Evolutionary conservation across 2,888 invertebrate genomes (phyloP).

Genomic region (Tiliacea citrago): DNA sequence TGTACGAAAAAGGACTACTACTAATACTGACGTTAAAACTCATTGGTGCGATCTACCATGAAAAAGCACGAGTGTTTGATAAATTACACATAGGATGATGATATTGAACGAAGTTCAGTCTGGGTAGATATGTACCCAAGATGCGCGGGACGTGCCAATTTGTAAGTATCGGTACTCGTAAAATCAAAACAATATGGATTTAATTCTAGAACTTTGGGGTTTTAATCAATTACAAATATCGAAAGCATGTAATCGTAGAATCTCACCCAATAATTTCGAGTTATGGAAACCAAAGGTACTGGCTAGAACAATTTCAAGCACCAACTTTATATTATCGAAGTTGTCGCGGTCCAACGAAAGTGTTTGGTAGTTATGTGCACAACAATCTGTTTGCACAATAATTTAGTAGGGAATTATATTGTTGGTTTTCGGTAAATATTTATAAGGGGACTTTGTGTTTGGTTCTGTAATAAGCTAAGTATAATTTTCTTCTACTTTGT

Average conservation of each 20-base stretch:
- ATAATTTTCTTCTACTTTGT: neutral
- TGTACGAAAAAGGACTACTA: neutral
- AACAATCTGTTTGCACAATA: conserved; percentile 55
- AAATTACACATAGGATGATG: neutral
- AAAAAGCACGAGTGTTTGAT: neutral
- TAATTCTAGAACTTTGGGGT: neutral
- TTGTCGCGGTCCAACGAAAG: conserved; percentile 73
- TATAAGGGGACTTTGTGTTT: neutral
- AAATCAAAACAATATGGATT: neutral
- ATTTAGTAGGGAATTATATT: conserved; percentile 53
- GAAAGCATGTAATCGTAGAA: conserved; percentile 26
- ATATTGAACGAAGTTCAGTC: neutral
- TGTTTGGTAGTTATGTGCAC: conserved; percentile 66
- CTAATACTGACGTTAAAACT: no score
- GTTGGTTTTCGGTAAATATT: conserved; percentile 40
- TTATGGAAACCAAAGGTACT: conserved; percentile 54
- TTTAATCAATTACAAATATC: neutral
- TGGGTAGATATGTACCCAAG: neutral
- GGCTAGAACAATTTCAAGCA: conserved; percentile 65
- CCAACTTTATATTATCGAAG: conserved; percentile 81
- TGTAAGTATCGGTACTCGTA: neutral
- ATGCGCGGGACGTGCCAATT: neutral
- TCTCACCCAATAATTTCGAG: conserved; percentile 29
- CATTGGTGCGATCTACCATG: neutral
- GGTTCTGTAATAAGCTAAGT: conserved; percentile 2